These are phyloP conservation scores for Neodiprion pinetum DNA, from an alignment of 1,140 invertebrate genomes.

Conservation along the genomic window DNA sequence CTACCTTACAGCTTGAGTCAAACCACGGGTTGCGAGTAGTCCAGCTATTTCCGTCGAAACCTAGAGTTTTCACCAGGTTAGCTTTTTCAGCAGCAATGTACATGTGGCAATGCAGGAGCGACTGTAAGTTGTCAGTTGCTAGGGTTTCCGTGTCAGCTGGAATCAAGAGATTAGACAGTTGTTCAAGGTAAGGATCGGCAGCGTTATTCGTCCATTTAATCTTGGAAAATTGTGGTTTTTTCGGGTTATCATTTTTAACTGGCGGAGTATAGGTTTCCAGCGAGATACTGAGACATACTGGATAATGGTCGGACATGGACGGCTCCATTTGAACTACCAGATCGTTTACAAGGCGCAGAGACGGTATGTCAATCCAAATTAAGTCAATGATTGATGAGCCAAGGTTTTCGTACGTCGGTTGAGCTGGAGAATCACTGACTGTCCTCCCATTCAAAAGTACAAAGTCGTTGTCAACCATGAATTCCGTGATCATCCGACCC, in stretches of 20 bases:
- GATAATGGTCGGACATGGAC: neutral
- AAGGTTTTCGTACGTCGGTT: neutral
- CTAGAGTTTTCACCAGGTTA: neutral
- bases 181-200: too few relatives aligned
- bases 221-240: too few relatives aligned
- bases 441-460: constrained; percentile 18
- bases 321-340: neutral
- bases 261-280: too few relatives aligned
- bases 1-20: neutral
- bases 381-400: constrained; percentile 18
- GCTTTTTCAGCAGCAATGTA: too few relatives aligned
- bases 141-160: neutral
- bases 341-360: constrained; percentile 11
- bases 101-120: neutral
- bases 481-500: constrained; percentile 14
- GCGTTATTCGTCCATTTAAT: neutral
- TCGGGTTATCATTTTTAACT: too few relatives aligned
- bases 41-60: neutral
- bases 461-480: constrained; percentile 21
- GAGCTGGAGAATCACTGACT: constrained; percentile 14
- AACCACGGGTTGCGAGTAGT: neutral
- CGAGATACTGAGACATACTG: neutral
- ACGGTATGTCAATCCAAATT: neutral
- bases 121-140: neutral
- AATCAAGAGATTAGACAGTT: neutral